Evolutionary conservation across 2,797 vertebrate species (phyloP).

Genomic region (Novumbra hubbsi): DNA sequence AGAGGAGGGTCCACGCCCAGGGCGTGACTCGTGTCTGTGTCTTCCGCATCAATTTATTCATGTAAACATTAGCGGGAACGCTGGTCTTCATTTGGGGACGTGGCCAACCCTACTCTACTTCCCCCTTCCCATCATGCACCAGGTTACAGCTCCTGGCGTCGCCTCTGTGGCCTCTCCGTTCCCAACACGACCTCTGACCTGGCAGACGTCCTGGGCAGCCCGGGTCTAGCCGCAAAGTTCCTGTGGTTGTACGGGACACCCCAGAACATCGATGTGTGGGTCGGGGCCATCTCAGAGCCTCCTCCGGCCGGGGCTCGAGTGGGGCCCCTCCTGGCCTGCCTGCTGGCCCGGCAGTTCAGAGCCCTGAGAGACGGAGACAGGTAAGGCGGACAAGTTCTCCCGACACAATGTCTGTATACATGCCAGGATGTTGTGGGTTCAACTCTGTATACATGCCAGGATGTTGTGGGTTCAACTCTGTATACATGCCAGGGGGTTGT

Average conservation of each 20-base stretch:
- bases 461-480: too few species aligned
- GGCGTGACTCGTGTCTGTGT: background rate
- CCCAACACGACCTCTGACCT: constrained; percentile 69
- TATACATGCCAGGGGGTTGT: too few species aligned
- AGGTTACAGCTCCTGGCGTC: constrained; percentile 77
- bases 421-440: too few species aligned
- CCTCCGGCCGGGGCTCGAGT: constrained; percentile 70
- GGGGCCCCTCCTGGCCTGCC: constrained; percentile 75
- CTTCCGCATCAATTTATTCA: background rate
- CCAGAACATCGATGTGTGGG: constrained; percentile 79
- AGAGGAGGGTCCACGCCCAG: background rate
- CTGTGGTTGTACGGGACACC: constrained; percentile 74
- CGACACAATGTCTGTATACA: too few species aligned
- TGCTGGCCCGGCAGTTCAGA: constrained; percentile 75
- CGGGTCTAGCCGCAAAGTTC: constrained; percentile 70
- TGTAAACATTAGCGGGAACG: too few species aligned
- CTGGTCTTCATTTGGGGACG: too few species aligned
- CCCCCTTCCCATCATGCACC: background rate
- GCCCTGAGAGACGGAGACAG: constrained; percentile 73
- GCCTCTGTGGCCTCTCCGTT: constrained; percentile 71
- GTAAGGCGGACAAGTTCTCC: constrained; percentile 37
- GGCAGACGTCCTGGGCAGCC: constrained; percentile 64
- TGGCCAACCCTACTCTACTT: background rate
- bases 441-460: too few species aligned
- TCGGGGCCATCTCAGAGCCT: constrained; percentile 78